phyloP scores from a whole-genome alignment of 2,888 invertebrate genomes.

The Abrostola triplasia region DNA sequence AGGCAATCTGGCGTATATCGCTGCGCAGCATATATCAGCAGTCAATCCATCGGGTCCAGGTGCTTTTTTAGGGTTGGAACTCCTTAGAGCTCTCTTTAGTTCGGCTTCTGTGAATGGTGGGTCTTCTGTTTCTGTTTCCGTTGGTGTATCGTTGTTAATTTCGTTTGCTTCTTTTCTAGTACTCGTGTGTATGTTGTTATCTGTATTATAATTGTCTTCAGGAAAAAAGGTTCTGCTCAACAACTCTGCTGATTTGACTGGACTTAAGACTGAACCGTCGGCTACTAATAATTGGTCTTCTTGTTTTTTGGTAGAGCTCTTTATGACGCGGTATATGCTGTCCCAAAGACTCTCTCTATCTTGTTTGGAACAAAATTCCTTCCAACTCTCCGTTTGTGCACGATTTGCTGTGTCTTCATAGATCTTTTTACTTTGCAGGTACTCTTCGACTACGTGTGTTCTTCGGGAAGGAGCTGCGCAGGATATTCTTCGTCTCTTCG shows the following conservation, averaged over 20 bases:
- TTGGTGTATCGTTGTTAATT: too few species aligned
- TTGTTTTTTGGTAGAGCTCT: too few species aligned
- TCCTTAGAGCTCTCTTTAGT: too few species aligned
- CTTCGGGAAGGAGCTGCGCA: background rate
- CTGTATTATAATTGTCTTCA: background rate
- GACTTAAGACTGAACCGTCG: background rate
- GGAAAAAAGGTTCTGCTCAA: slow-evolving; percentile 3
- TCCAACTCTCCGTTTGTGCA: background rate
- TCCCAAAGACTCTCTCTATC: too few species aligned
- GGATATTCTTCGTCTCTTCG: background rate
- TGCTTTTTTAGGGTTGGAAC: background rate
- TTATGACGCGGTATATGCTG: background rate
- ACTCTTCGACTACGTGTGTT: background rate
- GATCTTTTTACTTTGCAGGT: background rate
- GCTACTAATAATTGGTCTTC: too few species aligned
- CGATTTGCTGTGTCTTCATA: background rate
- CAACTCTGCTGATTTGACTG: background rate
- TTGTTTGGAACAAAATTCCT: too few species aligned
- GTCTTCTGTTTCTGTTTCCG: background rate
- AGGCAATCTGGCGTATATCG: too few species aligned
- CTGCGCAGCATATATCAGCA: background rate
- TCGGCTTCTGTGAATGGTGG: too few species aligned
- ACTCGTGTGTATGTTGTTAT: background rate
- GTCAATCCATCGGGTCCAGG: background rate
- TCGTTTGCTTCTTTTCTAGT: background rate